phyloP scores from a whole-genome alignment of 2,888 invertebrate genomes.

The Lapara coniferarum region DNA sequence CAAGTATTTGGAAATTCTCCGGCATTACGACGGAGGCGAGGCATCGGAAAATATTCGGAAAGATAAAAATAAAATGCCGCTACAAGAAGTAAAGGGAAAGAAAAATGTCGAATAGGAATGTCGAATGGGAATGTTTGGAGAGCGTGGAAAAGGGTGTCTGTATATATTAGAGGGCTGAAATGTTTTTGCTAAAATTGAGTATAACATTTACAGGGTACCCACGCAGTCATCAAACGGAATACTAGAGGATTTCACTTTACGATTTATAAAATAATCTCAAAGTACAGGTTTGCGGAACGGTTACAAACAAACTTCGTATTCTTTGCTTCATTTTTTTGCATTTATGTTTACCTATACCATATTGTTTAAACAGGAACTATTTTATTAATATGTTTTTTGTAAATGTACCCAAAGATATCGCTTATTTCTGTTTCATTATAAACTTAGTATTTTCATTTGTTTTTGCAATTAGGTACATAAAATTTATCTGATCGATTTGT shows the following conservation, averaged over 20 bases:
- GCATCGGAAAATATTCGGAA: slow-evolving; percentile 62
- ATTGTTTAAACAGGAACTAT: too few species aligned
- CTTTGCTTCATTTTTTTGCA: background rate
- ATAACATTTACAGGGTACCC: slow-evolving; percentile 40
- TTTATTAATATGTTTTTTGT: too few species aligned
- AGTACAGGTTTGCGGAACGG: background rate
- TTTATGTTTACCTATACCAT: too few species aligned
- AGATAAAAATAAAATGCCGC: slow-evolving; percentile 72
- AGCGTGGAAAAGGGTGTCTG: slow-evolving; percentile 50
- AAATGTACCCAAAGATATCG: too few species aligned
- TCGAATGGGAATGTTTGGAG: slow-evolving; percentile 57
- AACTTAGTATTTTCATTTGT: too few species aligned
- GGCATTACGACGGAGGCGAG: slow-evolving; percentile 54
- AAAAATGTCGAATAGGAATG: slow-evolving; percentile 64
- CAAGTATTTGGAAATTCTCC: slow-evolving; percentile 60
- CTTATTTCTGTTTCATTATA: too few species aligned
- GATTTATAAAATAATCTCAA: slow-evolving; percentile 24
- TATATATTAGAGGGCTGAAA: slow-evolving; percentile 49
- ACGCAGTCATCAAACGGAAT: slow-evolving; percentile 39
- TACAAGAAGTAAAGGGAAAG: slow-evolving; percentile 54
- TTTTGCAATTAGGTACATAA: too few species aligned
- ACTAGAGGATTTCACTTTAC: slow-evolving; percentile 38
- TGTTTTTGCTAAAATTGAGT: slow-evolving; percentile 50
- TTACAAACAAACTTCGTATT: background rate
- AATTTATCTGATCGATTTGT: too few species aligned